Conservation (phyloP, 2,797 vertebrate genomes). For the Syndactyla subalaris region DNA sequence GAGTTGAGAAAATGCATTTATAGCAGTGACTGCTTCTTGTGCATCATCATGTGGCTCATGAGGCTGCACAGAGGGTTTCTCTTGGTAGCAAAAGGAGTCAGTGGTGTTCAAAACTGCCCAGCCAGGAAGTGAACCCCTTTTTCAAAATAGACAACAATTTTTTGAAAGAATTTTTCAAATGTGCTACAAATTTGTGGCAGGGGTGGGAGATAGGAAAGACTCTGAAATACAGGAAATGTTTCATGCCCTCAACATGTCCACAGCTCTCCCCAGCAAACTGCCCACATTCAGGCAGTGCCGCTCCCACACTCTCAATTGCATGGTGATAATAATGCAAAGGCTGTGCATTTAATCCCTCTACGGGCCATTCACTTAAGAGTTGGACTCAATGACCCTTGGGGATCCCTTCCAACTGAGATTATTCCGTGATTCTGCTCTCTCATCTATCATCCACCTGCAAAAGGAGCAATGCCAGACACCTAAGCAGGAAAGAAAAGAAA, state of each 20-base stretch:
- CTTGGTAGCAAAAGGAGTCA: neutral
- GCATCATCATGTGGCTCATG: neutral
- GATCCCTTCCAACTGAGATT: neutral
- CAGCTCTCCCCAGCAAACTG: neutral
- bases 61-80: neutral
- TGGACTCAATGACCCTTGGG: neutral
- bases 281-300: neutral
- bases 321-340: neutral
- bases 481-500: neutral
- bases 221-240: neutral
- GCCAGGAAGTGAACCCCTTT: neutral
- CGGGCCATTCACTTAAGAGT: neutral
- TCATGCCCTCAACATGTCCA: neutral
- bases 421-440: neutral
- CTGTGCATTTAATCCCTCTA: neutral
- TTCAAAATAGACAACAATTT: neutral
- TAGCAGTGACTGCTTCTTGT: neutral
- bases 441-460: neutral
- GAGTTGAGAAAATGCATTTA: neutral
- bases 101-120: neutral
- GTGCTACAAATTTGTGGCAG: neutral
- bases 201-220: neutral
- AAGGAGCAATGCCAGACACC: neutral
- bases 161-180: neutral
- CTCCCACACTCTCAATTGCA: neutral